phyloP scores from a whole-genome alignment of 2,113 vertebrate species.

The Melanocharis versteri region DNA sequence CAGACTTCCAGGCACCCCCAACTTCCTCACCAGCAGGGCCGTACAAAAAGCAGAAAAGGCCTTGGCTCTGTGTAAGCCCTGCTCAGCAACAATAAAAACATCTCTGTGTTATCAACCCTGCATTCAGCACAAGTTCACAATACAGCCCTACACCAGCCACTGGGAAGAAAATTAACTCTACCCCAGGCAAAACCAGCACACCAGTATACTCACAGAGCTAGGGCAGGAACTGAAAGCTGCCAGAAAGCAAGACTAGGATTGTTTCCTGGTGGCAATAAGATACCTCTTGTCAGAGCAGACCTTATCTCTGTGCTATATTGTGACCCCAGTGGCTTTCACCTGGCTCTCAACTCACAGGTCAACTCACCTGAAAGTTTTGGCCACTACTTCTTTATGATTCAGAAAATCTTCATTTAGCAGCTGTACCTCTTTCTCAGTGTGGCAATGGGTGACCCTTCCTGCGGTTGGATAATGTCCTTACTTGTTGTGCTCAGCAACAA shows the following conservation, averaged over 20 bases:
- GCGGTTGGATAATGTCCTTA: not conserved
- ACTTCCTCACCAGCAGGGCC: not conserved
- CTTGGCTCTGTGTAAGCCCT: not conserved
- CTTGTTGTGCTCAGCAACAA: not conserved
- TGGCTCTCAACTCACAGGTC: not conserved
- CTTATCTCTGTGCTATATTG: not conserved
- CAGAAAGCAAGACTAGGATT: not conserved
- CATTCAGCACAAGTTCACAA: not conserved
- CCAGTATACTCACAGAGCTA: not conserved
- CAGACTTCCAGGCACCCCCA: rapidly evolving
- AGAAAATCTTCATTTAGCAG: not conserved
- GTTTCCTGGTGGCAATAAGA: not conserved
- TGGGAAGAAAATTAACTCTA: not conserved
- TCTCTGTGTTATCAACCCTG: no score
- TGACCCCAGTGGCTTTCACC: not conserved
- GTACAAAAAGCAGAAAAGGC: not conserved
- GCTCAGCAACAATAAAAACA: not conserved
- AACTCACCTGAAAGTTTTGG: not conserved
- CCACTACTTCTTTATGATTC: not conserved
- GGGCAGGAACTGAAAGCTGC: not conserved
- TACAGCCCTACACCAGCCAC: not conserved
- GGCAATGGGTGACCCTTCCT: not conserved
- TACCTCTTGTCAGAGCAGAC: not conserved
- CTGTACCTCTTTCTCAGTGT: not conserved
- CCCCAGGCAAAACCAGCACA: not conserved